Evolutionary conservation across 2,888 invertebrate species (phyloP).

Genomic region (Oligia strigilis): DNA sequence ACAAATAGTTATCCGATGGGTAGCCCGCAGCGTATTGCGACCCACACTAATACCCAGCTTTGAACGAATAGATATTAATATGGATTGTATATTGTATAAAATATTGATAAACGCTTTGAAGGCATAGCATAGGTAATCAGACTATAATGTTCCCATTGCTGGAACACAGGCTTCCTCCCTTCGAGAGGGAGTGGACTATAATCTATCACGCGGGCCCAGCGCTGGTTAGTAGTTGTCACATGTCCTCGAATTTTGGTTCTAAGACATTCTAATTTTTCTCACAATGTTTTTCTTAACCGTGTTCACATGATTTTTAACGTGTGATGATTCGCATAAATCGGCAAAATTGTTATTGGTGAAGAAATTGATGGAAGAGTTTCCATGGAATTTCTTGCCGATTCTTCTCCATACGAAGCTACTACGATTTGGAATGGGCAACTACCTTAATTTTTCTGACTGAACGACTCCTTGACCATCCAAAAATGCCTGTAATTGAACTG

Average conservation of each 20-base stretch:
- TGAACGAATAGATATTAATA: conserved; percentile 7
- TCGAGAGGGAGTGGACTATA: neutral
- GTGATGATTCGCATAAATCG: neutral
- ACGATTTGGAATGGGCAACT: neutral
- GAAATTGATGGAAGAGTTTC: neutral
- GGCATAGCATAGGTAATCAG: neutral
- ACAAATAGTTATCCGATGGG: conserved; percentile 56
- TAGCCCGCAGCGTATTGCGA: conserved; percentile 47
- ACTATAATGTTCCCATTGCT: neutral
- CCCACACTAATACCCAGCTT: conserved; percentile 48
- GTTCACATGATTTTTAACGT: neutral
- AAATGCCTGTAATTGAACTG: neutral
- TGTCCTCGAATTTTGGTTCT: neutral
- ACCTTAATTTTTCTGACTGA: neutral
- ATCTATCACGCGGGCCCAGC: neutral
- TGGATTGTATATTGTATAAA: conserved; percentile 33
- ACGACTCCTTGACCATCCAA: neutral
- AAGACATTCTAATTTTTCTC: neutral
- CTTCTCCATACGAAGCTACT: neutral
- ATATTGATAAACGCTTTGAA: conserved; percentile 31
- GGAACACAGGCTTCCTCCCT: neutral
- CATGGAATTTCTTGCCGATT: neutral
- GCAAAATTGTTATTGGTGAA: neutral
- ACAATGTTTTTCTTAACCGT: neutral
- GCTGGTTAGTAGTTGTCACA: neutral